A percentile compares a stretch with the other conserved stretches of the same genome.
phyloP scores from a whole-genome alignment of 2,113 vertebrate genomes.

The Acrocephalus arundinaceus region DNA sequence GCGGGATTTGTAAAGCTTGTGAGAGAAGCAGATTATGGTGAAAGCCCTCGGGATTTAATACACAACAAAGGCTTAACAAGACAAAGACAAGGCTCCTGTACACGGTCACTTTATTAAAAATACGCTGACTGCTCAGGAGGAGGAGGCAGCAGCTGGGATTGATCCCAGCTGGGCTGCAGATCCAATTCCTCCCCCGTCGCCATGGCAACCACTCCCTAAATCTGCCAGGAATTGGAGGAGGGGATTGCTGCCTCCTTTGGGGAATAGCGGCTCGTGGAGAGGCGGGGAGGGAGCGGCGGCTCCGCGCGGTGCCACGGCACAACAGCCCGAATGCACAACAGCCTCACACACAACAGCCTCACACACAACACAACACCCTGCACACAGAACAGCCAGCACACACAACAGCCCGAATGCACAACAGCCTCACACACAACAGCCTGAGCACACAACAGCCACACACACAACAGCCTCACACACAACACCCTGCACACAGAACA shows the following conservation, averaged over 20 bases:
- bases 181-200: conserved; percentile 22
- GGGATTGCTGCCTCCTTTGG: neutral
- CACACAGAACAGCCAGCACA: no score
- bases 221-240: conserved; percentile 52
- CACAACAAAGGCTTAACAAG: conserved; percentile 46
- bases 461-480: no score
- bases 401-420: no score
- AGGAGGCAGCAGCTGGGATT: conserved; percentile 27
- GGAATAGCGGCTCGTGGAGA: neutral
- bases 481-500: no score
- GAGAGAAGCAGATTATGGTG: conserved; percentile 24
- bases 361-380: no score
- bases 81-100: conserved; percentile 33
- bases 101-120: conserved; percentile 41
- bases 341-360: no score
- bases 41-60: conserved; percentile 35
- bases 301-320: neutral
- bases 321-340: neutral
- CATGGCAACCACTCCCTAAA: conserved; percentile 70
- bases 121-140: conserved; percentile 10
- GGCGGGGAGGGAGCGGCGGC: neutral
- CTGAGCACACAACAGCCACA: no score
- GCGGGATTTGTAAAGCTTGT: neutral
- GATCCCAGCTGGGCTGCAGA: conserved; percentile 47
- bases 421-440: no score